phyloP scores from a whole-genome alignment of 1,140 invertebrate species.

The Thaumetopoea pityocampa region DNA sequence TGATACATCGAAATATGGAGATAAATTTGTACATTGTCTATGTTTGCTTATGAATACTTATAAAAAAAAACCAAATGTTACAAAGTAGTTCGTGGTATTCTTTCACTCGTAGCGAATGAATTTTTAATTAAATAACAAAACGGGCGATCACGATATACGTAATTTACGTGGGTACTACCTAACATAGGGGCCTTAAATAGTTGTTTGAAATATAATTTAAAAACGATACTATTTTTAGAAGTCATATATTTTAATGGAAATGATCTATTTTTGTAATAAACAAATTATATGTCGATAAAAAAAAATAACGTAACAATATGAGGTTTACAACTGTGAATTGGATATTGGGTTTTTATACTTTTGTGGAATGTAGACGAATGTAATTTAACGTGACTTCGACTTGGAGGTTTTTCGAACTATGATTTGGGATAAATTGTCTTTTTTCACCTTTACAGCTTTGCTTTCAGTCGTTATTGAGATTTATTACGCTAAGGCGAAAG shows the following conservation, averaged over 20 bases:
- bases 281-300: slow-evolving; percentile 47
- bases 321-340: slow-evolving; percentile 4
- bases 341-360: no score
- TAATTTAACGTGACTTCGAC: no score
- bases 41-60: neutral
- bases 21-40: slow-evolving; percentile 1
- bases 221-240: slow-evolving; percentile 55
- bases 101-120: slow-evolving; percentile 41
- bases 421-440: no score
- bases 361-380: no score
- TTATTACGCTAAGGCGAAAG: no score
- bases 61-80: neutral
- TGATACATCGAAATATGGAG: no score
- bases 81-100: slow-evolving; percentile 7
- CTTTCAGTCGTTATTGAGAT: no score
- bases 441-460: no score
- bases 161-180: slow-evolving; percentile 60
- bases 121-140: slow-evolving; percentile 15
- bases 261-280: slow-evolving; percentile 70
- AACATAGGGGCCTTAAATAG: slow-evolving; percentile 66
- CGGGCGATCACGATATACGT: slow-evolving; percentile 43
- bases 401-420: no score
- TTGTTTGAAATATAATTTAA: slow-evolving; percentile 40
- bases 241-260: slow-evolving; percentile 55
- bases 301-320: slow-evolving; percentile 18